Conservation (phyloP, 2,797 vertebrate species). For the Falco novaeseelandiae region DNA sequence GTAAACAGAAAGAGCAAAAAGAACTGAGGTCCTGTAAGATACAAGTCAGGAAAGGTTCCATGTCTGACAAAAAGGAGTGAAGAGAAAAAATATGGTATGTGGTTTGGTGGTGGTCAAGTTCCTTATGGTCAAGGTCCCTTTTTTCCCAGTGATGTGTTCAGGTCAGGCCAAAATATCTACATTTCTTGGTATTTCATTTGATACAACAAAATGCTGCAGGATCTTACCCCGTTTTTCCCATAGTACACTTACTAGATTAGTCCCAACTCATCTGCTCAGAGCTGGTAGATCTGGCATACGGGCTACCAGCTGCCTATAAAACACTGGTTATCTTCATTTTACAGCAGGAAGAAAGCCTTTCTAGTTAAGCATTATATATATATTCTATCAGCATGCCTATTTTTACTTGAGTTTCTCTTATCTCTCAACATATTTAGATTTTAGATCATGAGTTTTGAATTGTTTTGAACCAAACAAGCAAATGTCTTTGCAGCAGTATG, state of each 20-base stretch:
- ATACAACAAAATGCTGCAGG: neutral
- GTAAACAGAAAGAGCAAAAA: neutral
- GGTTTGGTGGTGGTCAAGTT: neutral
- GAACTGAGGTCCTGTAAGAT: neutral
- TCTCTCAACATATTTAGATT: neutral
- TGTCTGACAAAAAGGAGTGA: neutral
- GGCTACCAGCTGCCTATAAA: constrained; percentile 30
- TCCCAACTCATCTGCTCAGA: neutral
- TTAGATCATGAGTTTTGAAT: neutral
- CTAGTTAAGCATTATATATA: neutral
- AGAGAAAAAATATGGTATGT: neutral
- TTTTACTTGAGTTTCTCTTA: constrained; percentile 14
- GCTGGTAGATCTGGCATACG: constrained; percentile 41
- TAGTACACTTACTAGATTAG: neutral
- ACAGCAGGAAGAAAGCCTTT: constrained; percentile 15
- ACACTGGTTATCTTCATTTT: neutral
- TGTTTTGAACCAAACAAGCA: constrained; percentile 15
- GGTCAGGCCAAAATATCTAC: neutral
- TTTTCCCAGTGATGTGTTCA: neutral
- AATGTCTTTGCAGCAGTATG: neutral
- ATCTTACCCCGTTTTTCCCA: neutral
- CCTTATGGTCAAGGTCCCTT: neutral
- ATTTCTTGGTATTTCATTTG: neutral
- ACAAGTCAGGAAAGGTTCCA: neutral
- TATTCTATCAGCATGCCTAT: neutral